Percentiles rank a stretch among this genome's conserved stretches.
These are phyloP conservation scores for Piaya cayana DNA, from an alignment of 2,113 vertebrate species.

Conservation along the genomic window DNA sequence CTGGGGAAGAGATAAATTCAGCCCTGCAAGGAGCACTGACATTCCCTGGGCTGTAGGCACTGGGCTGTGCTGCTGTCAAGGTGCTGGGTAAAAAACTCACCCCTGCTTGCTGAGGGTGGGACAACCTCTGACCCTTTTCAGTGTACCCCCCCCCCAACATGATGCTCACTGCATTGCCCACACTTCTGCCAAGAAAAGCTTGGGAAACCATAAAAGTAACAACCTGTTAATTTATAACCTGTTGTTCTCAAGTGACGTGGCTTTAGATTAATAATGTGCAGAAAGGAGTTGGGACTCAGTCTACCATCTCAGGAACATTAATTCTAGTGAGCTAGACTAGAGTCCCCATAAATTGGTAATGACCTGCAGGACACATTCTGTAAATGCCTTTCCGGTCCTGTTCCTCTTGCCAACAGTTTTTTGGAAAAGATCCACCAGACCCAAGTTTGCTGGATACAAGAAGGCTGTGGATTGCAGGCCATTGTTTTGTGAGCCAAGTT, in stretches of 20 bases:
- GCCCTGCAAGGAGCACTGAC: background rate
- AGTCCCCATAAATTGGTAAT: rapidly evolving
- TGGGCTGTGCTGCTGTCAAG: background rate
- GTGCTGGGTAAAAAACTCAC: background rate
- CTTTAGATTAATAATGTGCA: background rate
- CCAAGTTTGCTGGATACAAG: background rate
- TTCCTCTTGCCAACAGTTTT: background rate
- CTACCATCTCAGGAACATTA: background rate
- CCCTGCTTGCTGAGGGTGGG: background rate
- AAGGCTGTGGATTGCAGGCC: background rate
- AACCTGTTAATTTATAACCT: background rate
- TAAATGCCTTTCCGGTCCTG: rapidly evolving
- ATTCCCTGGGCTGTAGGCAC: too few relatives aligned
- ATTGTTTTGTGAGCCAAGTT: background rate
- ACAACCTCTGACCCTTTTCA: background rate
- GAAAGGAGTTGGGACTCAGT: background rate
- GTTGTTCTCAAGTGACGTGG: background rate
- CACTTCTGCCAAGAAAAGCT: rapidly evolving
- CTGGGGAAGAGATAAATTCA: background rate
- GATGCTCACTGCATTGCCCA: background rate
- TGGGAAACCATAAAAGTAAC: background rate
- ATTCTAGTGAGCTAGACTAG: background rate
- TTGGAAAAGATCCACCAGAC: background rate
- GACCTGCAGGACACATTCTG: background rate
- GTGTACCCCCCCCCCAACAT: rapidly evolving